These are phyloP conservation scores for Typhlichthys eigenmanni DNA, from an alignment of 2,797 vertebrate species.

Conservation along the genomic window DNA sequence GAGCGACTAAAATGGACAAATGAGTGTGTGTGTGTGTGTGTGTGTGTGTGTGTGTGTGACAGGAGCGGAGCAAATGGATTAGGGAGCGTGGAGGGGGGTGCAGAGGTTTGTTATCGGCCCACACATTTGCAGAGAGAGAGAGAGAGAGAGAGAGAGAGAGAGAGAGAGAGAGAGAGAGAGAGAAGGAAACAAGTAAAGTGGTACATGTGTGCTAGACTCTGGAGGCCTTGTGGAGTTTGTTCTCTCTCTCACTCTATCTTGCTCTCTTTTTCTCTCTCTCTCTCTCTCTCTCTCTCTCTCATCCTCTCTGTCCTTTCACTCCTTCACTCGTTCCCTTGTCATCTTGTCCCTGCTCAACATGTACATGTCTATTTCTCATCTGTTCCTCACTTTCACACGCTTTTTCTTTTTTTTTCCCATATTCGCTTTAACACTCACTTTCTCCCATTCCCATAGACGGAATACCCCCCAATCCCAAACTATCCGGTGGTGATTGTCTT, in stretches of 20 bases:
- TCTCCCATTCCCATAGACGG: constrained; percentile 49
- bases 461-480: constrained; percentile 43
- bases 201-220: neutral
- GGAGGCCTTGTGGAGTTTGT: neutral
- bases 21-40: constrained; percentile 62
- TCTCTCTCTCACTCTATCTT: neutral
- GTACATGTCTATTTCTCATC: constrained; percentile 25
- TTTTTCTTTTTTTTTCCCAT: constrained; percentile 29
- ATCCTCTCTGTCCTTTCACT: constrained; percentile 6
- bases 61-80: constrained; percentile 47
- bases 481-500: constrained; percentile 58
- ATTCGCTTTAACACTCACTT: constrained; percentile 30
- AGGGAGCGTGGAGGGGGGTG: constrained; percentile 34
- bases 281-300: neutral
- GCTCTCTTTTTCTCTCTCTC: too few species aligned
- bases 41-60: constrained; percentile 45
- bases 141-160: constrained; percentile 22
- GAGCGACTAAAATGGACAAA: constrained; percentile 28
- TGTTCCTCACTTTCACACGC: constrained; percentile 19
- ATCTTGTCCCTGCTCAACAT: constrained; percentile 41
- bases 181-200: neutral
- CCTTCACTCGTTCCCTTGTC: constrained; percentile 21
- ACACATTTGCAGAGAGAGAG: constrained; percentile 40
- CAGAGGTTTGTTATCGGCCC: constrained; percentile 42
- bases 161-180: constrained; percentile 20